Percentiles rank a stretch among this genome's conserved stretches.
phyloP scores from a whole-genome alignment of 2,888 invertebrate species.

The Gastracanthus pulcherrimus region DNA sequence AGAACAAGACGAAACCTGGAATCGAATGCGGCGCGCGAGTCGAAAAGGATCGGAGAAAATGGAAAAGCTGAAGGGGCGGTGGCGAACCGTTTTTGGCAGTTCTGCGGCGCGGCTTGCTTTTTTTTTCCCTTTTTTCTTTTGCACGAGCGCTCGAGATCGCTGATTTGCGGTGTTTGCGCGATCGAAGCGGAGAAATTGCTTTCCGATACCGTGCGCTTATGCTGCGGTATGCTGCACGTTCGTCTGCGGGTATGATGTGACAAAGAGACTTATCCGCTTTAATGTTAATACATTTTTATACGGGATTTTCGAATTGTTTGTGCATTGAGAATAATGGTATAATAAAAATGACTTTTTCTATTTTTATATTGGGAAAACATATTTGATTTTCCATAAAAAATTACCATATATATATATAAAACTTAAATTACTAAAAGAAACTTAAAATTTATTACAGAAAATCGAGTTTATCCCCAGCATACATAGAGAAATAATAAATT shows the following conservation, averaged over 20 bases:
- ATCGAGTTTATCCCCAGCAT: too few species aligned
- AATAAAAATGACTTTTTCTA: background rate
- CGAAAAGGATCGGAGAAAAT: conserved; percentile 37
- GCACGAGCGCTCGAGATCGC: background rate
- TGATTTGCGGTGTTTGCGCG: background rate
- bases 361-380: background rate
- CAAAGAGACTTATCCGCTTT: background rate
- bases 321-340: background rate
- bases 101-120: background rate
- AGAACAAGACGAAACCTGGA: background rate
- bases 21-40: background rate
- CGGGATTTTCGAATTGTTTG: background rate
- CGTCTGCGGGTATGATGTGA: background rate
- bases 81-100: conserved; percentile 26
- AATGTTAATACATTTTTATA: too few species aligned
- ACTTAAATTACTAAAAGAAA: too few species aligned
- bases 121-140: background rate
- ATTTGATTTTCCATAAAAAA: too few species aligned
- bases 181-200: background rate
- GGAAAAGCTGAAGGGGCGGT: conserved; percentile 41
- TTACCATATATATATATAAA: too few species aligned
- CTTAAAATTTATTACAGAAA: too few species aligned
- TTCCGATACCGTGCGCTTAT: background rate
- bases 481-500: too few species aligned
- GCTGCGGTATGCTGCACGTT: too few species aligned